These are phyloP conservation scores for Scatophagus argus DNA, from an alignment of 2,113 vertebrate species.

Conservation along the genomic window DNA sequence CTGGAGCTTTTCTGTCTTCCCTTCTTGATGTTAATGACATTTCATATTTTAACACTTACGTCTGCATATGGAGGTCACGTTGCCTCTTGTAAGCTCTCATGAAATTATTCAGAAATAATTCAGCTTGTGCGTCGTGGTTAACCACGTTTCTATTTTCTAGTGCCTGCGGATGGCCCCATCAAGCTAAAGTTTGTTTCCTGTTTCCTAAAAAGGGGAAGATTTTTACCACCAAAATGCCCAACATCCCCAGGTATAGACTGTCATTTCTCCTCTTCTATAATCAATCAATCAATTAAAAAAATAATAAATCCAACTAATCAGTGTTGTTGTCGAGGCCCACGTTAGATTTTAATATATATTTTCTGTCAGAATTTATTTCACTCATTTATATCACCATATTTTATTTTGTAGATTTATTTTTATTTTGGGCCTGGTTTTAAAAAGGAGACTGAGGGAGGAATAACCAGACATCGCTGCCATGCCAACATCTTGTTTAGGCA, in stretches of 20 bases:
- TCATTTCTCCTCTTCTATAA: conserved; percentile 57
- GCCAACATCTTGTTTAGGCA: background rate
- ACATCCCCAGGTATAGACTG: conserved; percentile 78
- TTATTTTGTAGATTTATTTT: background rate
- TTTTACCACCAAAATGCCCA: conserved; percentile 73
- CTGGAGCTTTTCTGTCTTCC: conserved; percentile 3
- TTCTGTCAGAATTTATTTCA: background rate
- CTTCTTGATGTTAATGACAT: conserved; percentile 4
- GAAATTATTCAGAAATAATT: background rate
- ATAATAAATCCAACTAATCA: background rate
- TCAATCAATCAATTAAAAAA: background rate
- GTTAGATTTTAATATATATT: background rate
- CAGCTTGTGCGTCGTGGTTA: conserved; percentile 59
- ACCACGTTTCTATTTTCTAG: conserved; percentile 77
- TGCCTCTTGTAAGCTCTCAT: conserved; percentile 24
- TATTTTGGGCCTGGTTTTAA: background rate
- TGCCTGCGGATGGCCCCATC: conserved; percentile 62
- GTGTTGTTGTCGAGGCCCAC: background rate
- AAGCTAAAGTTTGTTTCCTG: conserved; percentile 73
- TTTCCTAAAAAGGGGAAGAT: conserved; percentile 72
- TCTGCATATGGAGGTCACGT: background rate
- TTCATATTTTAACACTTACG: conserved; percentile 4
- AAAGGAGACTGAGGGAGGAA: background rate
- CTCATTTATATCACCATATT: background rate
- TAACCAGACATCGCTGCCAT: background rate